These are phyloP conservation scores for Argynnis bischoffii DNA, from an alignment of 2,888 invertebrate genomes.

Conservation along the genomic window DNA sequence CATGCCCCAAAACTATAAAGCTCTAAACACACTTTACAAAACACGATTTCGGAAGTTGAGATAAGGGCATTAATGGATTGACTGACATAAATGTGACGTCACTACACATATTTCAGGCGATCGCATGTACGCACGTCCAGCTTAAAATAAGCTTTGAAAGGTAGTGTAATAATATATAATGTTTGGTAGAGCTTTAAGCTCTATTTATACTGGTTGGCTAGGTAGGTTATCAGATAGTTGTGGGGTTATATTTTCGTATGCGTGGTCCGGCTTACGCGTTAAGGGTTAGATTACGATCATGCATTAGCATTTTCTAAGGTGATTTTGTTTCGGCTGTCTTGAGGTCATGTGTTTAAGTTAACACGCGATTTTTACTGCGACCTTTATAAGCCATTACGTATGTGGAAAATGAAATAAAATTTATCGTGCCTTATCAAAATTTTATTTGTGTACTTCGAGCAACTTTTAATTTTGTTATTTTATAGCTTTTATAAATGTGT, in stretches of 20 bases:
- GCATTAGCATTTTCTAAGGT: slow-evolving; percentile 74
- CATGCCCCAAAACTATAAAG: slow-evolving; percentile 70
- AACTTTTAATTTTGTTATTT: slow-evolving; percentile 16
- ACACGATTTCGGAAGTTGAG: slow-evolving; percentile 78
- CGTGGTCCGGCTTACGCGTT: slow-evolving; percentile 77
- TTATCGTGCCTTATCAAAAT: slow-evolving; percentile 28
- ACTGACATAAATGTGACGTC: slow-evolving; percentile 81
- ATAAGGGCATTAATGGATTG: slow-evolving; percentile 81
- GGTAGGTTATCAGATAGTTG: slow-evolving; percentile 74
- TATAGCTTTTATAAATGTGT: neutral
- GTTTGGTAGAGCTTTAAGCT: slow-evolving; percentile 41
- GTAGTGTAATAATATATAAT: slow-evolving; percentile 6
- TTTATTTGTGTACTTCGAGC: slow-evolving; percentile 20
- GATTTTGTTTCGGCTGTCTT: slow-evolving; percentile 58
- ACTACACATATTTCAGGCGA: slow-evolving; percentile 77
- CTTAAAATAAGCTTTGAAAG: slow-evolving; percentile 44
- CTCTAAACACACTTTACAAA: slow-evolving; percentile 59
- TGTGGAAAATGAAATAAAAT: slow-evolving; percentile 37
- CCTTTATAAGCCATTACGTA: slow-evolving; percentile 40
- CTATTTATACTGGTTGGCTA: slow-evolving; percentile 52
- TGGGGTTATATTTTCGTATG: slow-evolving; percentile 77
- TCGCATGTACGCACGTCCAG: slow-evolving; percentile 66
- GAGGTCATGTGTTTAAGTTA: slow-evolving; percentile 71
- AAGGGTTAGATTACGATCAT: slow-evolving; percentile 65
- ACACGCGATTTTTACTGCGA: slow-evolving; percentile 59